Conservation (phyloP, 2,113 vertebrate species). For the Rattus rattus region DNA sequence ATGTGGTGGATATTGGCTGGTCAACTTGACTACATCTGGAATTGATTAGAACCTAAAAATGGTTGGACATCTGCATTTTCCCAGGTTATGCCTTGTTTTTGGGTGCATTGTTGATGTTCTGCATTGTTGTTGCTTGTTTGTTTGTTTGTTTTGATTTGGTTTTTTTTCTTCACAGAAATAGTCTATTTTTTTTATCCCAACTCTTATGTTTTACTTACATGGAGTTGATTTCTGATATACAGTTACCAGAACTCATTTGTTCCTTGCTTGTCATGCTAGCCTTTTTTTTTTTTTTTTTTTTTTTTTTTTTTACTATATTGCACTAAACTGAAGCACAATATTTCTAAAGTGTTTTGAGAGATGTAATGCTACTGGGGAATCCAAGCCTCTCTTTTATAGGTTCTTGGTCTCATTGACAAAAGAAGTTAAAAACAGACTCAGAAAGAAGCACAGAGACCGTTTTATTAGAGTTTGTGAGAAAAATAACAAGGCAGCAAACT, state of each 20-base stretch:
- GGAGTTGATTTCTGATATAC: not conserved
- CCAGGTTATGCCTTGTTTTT: not conserved
- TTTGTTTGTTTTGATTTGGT: not conserved
- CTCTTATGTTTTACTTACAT: not conserved
- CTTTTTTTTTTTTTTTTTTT: not conserved
- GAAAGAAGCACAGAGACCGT: not conserved
- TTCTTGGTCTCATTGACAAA: not conserved
- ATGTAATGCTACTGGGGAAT: not conserved
- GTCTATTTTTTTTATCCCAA: not conserved
- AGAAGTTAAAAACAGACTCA: not conserved
- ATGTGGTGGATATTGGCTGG: not conserved
- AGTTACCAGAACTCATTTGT: not conserved
- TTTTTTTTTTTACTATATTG: not conserved
- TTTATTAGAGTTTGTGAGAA: not conserved
- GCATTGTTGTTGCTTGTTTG: not conserved
- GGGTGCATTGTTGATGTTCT: not conserved
- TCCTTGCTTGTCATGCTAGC: not conserved
- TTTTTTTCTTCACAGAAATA: not conserved
- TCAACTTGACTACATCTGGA: not conserved
- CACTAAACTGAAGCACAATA: not conserved
- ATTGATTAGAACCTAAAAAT: not conserved
- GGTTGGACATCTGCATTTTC: not conserved
- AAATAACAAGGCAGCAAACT: not conserved
- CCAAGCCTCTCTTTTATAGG: not conserved
- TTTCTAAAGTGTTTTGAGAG: not conserved